These are phyloP conservation scores for Lordiphosa stackelbergi DNA, from an alignment of 1,140 invertebrate genomes.

Conservation along the genomic window DNA sequence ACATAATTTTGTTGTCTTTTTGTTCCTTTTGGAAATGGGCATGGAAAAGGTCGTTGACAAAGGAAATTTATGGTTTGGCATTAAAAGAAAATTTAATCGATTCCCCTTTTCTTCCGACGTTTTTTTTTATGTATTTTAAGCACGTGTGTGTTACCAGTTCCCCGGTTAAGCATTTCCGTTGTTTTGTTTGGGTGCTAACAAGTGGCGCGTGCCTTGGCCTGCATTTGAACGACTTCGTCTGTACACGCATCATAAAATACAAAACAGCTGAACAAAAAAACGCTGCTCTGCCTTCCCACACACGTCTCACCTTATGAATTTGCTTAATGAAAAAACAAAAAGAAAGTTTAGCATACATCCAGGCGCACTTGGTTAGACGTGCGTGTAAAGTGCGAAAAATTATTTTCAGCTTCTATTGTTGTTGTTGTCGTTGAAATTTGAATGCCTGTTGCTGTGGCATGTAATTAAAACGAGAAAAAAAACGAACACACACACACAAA, in stretches of 20 bases:
- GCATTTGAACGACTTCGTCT: slow-evolving; percentile 11
- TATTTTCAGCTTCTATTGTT: slow-evolving; percentile 35
- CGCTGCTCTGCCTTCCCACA: slow-evolving; percentile 8
- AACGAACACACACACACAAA: background rate
- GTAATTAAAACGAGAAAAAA: slow-evolving; percentile 45
- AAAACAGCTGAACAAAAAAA: slow-evolving; percentile 1
- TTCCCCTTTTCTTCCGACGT: slow-evolving; percentile 31
- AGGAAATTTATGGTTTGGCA: slow-evolving; percentile 63
- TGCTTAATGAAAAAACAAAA: slow-evolving; percentile 53
- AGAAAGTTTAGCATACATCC: slow-evolving; percentile 13
- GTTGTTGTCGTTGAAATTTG: slow-evolving; percentile 43
- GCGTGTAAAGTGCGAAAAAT: slow-evolving; percentile 55
- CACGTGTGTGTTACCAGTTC: slow-evolving; percentile 50
- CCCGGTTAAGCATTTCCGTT: slow-evolving; percentile 22
- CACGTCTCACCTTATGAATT: slow-evolving; percentile 49
- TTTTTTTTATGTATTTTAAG: slow-evolving; percentile 7
- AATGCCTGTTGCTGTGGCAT: slow-evolving; percentile 60
- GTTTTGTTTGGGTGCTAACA: slow-evolving; percentile 18
- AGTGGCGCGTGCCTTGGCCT: slow-evolving; percentile 29
- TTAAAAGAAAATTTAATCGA: slow-evolving; percentile 68
- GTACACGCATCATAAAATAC: slow-evolving; percentile 17
- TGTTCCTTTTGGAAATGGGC: slow-evolving; percentile 17
- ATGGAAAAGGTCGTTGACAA: slow-evolving; percentile 61
- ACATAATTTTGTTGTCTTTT: slow-evolving; percentile 45
- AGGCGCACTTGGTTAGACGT: slow-evolving; percentile 17